Base-by-base conservation (phyloP, 2,888 invertebrate species). In the Calameuta idolon region DNA sequence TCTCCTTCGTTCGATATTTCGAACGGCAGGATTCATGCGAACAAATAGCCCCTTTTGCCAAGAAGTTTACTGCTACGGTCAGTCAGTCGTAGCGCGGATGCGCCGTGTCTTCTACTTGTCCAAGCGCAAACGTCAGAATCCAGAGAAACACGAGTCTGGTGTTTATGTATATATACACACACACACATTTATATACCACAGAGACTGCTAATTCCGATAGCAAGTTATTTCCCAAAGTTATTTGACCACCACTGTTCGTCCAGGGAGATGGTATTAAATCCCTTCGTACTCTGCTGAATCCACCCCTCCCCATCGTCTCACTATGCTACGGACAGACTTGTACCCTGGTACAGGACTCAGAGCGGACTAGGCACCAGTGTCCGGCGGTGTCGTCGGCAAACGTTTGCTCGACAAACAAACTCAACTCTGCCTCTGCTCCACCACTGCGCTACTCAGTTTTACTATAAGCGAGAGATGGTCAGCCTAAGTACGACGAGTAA, bases 351-450 rank as follows among this genome's bases (percentile, higher is more conserved):
- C 84, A 86, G 83, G 83, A 77, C 73, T 76, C 78, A 76, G 85
- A 87, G 87, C 85, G 86, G 84, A 88, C 88, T 84, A 87, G 88
- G 88, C 90, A 90, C 88, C 90, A 88, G 90, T 90, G 91, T 90
- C 90, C 90, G 85, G 88, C 89, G 90, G 91, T 91, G 91, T 91
- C 91, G 90, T 90, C 88, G 89, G 89, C 91, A 91, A 91, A 91
- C 91, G 91, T 91, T 91, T 91, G 88, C 90, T 71, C 88, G 88
- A 87, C 90, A 91, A 91, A 91, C 91, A 91, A 91, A 90, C 89
- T 90, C 87, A 84, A 87, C 89, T 87, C 85, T 82, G 79, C 76
- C 83, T 78, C 79, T 73, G 73, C 80, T 79, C 34, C 75, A 74
- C 86, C 82, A 81, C 85, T 85, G 83, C 83, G 84, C 85, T 85